phyloP scores from a whole-genome alignment of 2,888 invertebrate species.

The Tricholauxania praeusta region DNA sequence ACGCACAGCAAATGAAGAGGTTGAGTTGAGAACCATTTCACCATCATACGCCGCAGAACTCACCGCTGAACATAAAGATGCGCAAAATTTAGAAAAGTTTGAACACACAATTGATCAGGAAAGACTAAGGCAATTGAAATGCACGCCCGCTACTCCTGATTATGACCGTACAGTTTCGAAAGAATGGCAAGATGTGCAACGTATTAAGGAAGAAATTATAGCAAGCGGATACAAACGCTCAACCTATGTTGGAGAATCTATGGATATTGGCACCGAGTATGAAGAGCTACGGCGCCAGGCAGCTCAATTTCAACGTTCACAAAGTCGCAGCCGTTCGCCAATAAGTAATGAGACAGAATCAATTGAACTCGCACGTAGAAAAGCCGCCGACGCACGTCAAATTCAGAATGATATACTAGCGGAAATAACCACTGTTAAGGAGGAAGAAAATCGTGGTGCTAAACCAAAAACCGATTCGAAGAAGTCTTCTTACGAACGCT shows the following conservation, averaged over 20 bases:
- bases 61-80: neutral
- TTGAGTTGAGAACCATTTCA: constrained; percentile 54
- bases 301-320: constrained; percentile 58
- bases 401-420: constrained; percentile 61
- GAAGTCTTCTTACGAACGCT: constrained; percentile 44
- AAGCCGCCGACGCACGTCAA: constrained; percentile 53
- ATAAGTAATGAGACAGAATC: constrained; percentile 38
- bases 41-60: constrained; percentile 38
- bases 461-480: constrained; percentile 53
- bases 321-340: constrained; percentile 55
- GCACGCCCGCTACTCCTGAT: constrained; percentile 52
- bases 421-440: constrained; percentile 53
- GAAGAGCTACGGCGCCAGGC: constrained; percentile 54
- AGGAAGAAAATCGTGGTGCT: constrained; percentile 51
- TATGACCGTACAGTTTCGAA: constrained; percentile 61
- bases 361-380: constrained; percentile 43
- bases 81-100: constrained; percentile 33
- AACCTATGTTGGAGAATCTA: constrained; percentile 65
- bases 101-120: constrained; percentile 12
- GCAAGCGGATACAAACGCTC: constrained; percentile 62
- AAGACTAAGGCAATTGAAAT: constrained; percentile 40
- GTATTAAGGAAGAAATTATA: constrained; percentile 56
- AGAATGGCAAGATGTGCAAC: constrained; percentile 56
- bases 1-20: constrained; percentile 55
- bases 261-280: constrained; percentile 60